Percentiles rank a stretch among this genome's conserved stretches.
These are phyloP conservation scores for Nasonia vitripennis DNA, from an alignment of 1,140 invertebrate species.

Conservation along the genomic window DNA sequence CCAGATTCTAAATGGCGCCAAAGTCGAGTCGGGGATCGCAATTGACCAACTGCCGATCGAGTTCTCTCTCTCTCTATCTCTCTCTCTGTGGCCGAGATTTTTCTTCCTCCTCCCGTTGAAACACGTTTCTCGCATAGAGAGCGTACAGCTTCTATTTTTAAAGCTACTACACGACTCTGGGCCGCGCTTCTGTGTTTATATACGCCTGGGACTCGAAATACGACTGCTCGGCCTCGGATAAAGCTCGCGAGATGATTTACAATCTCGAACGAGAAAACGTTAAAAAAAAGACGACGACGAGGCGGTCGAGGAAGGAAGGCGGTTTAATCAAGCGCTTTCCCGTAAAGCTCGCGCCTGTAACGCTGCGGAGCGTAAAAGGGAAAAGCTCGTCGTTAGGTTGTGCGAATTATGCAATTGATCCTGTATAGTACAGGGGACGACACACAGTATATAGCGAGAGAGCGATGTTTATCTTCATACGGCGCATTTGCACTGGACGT, in stretches of 20 bases:
- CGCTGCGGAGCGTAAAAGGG: background rate
- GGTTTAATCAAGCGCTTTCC: background rate
- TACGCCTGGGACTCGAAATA: background rate
- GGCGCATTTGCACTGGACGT: background rate
- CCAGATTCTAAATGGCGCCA: background rate
- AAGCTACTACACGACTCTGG: background rate
- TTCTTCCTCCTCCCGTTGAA: background rate
- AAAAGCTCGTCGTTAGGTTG: background rate
- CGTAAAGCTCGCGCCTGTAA: background rate
- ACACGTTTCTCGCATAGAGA: background rate
- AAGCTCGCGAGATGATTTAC: background rate
- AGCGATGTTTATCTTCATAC: constrained; percentile 14
- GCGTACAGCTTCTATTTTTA: background rate
- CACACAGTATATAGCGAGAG: background rate
- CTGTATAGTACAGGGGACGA: background rate
- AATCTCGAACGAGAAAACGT: background rate
- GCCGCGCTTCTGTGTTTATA: background rate
- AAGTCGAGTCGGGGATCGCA: background rate
- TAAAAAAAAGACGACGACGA: background rate
- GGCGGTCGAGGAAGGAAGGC: background rate
- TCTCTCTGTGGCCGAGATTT: too few species aligned
- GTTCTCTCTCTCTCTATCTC: too few species aligned
- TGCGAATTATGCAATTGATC: constrained; percentile 15
- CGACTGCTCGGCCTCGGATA: background rate
- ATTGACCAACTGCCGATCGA: background rate